Base-by-base conservation (phyloP, 1,140 invertebrate genomes). In the Cyclargus thomasi region DNA sequence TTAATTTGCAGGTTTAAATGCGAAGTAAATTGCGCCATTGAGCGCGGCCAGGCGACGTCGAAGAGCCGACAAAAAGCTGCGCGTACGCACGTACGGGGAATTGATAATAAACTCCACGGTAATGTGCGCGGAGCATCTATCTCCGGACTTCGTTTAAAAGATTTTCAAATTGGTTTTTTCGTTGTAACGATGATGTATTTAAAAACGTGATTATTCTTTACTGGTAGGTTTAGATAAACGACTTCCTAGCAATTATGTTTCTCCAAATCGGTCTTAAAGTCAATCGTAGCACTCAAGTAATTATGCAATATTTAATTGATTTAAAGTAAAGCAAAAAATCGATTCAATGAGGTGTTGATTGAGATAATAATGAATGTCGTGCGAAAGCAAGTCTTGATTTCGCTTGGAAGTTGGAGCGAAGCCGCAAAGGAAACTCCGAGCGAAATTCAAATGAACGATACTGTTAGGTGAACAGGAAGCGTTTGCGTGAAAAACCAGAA, bases 401-500 rank as follows among this genome's bases (percentile, higher is more conserved):
- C 68, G 59, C 65, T 57, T 22, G 18, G 36, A 65, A 63, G 65
- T 67, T 62, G 69, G n/a, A n/a, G n/a, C n/a, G n/a, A n/a, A n/a
- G n/a, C n/a, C n/a, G n/a, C n/a, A n/a, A n/a, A 74, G 70, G 72
- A 77, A 66, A 75, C 67, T 29, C 65, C 21, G 65, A 70, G 55
- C 62, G 63, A 71, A 53, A 67, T 77, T 72, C 69, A 73, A 69
- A 59, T 73, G 70, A 73, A 59, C 18, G 20, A 59, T 78, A 83
- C 83, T 78, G 84, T 85, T 87, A 83, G 76, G 65, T 72, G 76
- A 77, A 74, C 77, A 82, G 85, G 85, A 90, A 87, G 80, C 71
- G 75, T 79, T 74, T 78, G 79, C 79, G 70, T 78, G 81, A 83
- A 83, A 88, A 90, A 87, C 84, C 78, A 83, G 86, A 88, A 82